Base-by-base conservation (phyloP, 2,113 vertebrate species). In the Odocoileus virginianus region DNA sequence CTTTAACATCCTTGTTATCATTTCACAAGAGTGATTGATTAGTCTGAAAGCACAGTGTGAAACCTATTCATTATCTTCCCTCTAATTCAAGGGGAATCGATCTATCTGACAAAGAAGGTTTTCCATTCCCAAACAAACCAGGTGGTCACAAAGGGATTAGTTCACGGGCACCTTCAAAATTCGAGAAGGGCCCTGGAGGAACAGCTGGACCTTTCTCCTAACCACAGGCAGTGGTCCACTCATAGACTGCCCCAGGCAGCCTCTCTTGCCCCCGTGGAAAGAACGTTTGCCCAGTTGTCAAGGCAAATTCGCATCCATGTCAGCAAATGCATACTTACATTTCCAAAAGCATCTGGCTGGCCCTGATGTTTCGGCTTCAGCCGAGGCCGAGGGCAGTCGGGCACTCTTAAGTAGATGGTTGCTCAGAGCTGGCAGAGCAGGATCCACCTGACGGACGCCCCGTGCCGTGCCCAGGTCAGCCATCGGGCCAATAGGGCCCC, bases 131-230 rank as follows among this genome's bases (percentile, higher is more conserved):
- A 45, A 89, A 64, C 11, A 52, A 28, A 74, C 19, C 40, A n/a
- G 55, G 57, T 36, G 33, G 55, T 45, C 89, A 88, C 78, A 60
- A 82, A 97, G 95, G 50, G 79, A 85, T 87, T 87, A 95, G 79
- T 98, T 97, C 93, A 82, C 79, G 91, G 84, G 81, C 85, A 57
- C 50, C 85, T 89, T 91, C 52, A 14, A 23, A 92, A 23, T 79
- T 91, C 57, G 71, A 40, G 17, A 71, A 45, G 47, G 64, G 60
- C 52, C 40, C 23, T 40, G 52, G 89, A 76, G 57, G 25, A 10
- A 7, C 36, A 7, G 2, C 36, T 30, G 36, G 54, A 30, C 86
- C n/a, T 25, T 94, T 40, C 78, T 79, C 45, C 52, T n/a, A 43
- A 47, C 64, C 36, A 16, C 11, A 71, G 17, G 3, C 52, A 33